Evolutionary conservation across 2,888 invertebrate genomes (phyloP).

Genomic region (Nezara viridula): DNA sequence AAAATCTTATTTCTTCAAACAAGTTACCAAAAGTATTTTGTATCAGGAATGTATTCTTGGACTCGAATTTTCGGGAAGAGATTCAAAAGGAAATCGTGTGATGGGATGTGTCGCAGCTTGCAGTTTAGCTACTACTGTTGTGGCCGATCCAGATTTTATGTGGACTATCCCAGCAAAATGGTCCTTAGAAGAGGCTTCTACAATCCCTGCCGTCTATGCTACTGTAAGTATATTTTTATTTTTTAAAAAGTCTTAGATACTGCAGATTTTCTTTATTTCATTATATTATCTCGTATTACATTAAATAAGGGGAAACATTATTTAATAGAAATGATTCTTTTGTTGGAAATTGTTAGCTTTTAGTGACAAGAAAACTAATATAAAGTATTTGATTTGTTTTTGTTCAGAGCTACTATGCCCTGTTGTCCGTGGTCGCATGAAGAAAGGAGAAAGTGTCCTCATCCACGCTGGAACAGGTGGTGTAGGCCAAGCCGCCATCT

Average conservation of each 20-base stretch:
- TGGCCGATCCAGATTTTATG: conserved; percentile 86
- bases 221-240: conserved; percentile 73
- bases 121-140: conserved; percentile 91
- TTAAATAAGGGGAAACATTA: background rate
- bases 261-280: background rate
- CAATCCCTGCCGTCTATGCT: conserved; percentile 93
- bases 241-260: background rate
- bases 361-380: background rate
- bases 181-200: conserved; percentile 93
- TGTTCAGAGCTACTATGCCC: conserved; percentile 86
- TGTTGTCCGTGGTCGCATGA: conserved; percentile 87
- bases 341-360: background rate
- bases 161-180: conserved; percentile 92
- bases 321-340: background rate
- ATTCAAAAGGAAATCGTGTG: conserved; percentile 81
- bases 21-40: background rate
- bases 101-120: conserved; percentile 95
- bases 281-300: background rate
- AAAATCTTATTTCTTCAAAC: background rate
- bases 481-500: conserved; percentile 97
- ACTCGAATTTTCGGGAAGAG: conserved; percentile 91
- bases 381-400: conserved; percentile 60
- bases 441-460: conserved; percentile 85
- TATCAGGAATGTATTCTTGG: conserved; percentile 92
- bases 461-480: conserved; percentile 97